Base-by-base conservation (phyloP, 2,888 invertebrate genomes). In the Pimpla rufipes region DNA sequence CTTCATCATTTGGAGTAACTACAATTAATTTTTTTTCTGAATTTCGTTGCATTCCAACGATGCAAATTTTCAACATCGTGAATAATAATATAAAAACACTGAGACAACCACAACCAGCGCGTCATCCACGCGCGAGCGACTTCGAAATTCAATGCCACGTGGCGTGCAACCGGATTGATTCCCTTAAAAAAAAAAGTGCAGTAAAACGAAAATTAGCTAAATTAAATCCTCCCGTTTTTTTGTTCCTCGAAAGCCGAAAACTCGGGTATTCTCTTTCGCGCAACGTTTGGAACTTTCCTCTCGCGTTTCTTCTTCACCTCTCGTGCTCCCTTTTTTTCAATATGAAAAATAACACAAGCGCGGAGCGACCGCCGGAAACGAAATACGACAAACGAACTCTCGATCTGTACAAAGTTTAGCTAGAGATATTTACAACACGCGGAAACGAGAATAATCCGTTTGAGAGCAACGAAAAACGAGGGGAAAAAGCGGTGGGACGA, bases 281-380 rank as follows among this genome's bases (percentile, higher is more conserved):
- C 47, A 35, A 40, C 11, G 16, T 52, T 68, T 37, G 13, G 13
- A 78, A 67, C 47, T 37, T 73, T 35, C 11, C 8, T 21, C 23
- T 35, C 13, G 8, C 21, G 16, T n/a, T 64, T 57, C n/a, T 71
- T 40, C 18, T 78, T 79, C 68, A 55, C 59, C 42, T 74, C 11
- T 70, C 21, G 0, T 42, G n/a, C 42, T 64, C 55, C 66, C 67
- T n/a, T 68, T 78, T 81, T 79, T 57, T 76, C 57, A 79, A 81
- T 83, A 70, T 80, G 82, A 84, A 85, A 76, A 73, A 85, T 81
- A 75, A 85, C 82, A 55, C 67, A 84, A n/a, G n/a, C n/a, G 47
- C 75, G 55, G 70, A 76, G 76, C 71, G 47, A 50, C 40, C 35
- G 47, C 76, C 47, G 57, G 37, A 71, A 76, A 76, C 75, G 64